Evolutionary conservation across 2,888 invertebrate genomes (phyloP).

Genomic region (Caenorhabditis sulstoni): DNA sequence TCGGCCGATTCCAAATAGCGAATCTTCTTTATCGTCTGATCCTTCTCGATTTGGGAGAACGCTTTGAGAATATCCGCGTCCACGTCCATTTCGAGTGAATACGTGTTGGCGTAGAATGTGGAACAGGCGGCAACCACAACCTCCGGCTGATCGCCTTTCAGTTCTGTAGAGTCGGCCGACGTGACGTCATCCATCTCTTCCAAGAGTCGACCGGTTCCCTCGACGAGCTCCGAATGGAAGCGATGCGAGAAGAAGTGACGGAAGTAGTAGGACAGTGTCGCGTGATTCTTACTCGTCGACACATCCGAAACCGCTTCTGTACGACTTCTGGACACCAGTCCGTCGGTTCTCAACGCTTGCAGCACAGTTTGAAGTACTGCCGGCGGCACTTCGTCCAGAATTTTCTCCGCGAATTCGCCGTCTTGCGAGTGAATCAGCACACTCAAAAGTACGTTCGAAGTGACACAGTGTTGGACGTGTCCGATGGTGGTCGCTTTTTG

Average conservation of each 20-base stretch:
- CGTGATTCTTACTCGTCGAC: conserved; percentile 65
- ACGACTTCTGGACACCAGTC: conserved; percentile 70
- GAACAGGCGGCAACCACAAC: conserved; percentile 48
- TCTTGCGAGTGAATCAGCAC: conserved; percentile 63
- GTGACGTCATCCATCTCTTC: conserved; percentile 33
- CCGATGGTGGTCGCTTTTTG: conserved; percentile 51
- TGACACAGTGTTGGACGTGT: conserved; percentile 72
- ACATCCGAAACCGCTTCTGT: conserved; percentile 49
- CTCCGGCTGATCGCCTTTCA: conserved; percentile 46
- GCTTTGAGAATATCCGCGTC: conserved; percentile 61
- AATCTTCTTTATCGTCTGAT: conserved; percentile 72
- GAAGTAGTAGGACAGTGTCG: conserved; percentile 73
- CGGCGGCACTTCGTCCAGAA: conserved; percentile 64
- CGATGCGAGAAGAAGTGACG: conserved; percentile 78
- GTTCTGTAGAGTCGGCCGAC: background rate
- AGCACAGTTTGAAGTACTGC: conserved; percentile 59
- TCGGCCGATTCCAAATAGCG: conserved; percentile 74
- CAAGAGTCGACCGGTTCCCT: conserved; percentile 51
- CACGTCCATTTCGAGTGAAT: conserved; percentile 58
- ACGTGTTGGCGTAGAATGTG: conserved; percentile 27
- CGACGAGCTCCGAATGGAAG: conserved; percentile 73
- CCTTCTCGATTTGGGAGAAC: conserved; percentile 53
- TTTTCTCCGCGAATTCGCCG: conserved; percentile 46
- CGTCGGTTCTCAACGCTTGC: conserved; percentile 69
- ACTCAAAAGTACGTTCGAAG: conserved; percentile 71